Evolutionary conservation across 2,888 invertebrate species (phyloP).

Genomic region (Pimpla rufipes): DNA sequence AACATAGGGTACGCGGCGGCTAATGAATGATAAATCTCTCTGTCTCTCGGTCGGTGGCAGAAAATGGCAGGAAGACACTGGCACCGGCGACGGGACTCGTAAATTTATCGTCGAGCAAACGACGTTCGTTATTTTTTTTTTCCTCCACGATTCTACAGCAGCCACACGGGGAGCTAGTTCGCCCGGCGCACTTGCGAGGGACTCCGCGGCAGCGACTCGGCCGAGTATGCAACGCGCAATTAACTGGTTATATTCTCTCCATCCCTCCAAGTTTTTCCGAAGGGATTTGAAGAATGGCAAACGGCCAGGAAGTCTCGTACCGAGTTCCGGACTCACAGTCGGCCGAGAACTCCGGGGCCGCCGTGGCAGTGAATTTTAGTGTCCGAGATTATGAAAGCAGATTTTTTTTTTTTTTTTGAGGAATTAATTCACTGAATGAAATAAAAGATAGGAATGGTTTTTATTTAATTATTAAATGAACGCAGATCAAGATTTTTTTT

Average conservation of each 20-base stretch:
- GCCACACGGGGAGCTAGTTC: slow-evolving; percentile 24
- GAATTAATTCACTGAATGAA: background rate
- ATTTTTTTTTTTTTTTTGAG: background rate
- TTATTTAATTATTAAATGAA: no score
- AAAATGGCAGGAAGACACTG: slow-evolving; percentile 56
- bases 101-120: slow-evolving; percentile 64
- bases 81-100: slow-evolving; percentile 53
- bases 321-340: background rate
- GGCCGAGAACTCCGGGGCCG: no score
- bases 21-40: slow-evolving; percentile 66
- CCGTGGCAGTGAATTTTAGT: no score
- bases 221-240: slow-evolving; percentile 25
- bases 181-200: slow-evolving; percentile 1
- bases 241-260: slow-evolving; percentile 25
- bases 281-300: slow-evolving; percentile 40
- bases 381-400: background rate
- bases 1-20: slow-evolving; percentile 19
- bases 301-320: slow-evolving; percentile 27
- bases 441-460: no score
- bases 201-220: background rate
- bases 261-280: background rate
- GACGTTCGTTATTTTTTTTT: slow-evolving; percentile 36
- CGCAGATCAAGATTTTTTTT: background rate
- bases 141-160: slow-evolving; percentile 18
- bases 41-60: slow-evolving; percentile 42